Percentiles rank a stretch among this genome's conserved stretches.
These are phyloP conservation scores for Semicossyphus pulcher DNA, from an alignment of 2,113 vertebrate species.

Conservation along the genomic window DNA sequence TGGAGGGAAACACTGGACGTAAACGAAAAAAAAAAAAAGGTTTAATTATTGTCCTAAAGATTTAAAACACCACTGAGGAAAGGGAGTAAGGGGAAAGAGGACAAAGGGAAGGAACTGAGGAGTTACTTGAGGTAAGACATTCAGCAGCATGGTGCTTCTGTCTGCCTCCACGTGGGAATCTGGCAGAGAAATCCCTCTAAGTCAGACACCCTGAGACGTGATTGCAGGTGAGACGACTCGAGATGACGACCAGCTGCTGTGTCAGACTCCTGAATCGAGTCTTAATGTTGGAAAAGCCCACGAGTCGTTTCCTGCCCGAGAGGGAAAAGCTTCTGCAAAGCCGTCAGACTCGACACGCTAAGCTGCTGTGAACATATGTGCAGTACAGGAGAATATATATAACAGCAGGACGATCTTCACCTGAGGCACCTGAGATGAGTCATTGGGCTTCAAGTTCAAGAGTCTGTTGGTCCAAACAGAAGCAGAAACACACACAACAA, in stretches of 20 bases:
- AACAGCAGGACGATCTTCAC: background rate
- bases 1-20: background rate
- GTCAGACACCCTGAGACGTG: slow-evolving; percentile 54
- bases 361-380: slow-evolving; percentile 34
- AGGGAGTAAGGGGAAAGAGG: background rate
- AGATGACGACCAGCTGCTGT: slow-evolving; percentile 64
- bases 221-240: slow-evolving; percentile 41
- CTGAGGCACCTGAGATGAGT: background rate
- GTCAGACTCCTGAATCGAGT: slow-evolving; percentile 49
- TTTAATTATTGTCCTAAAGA: background rate
- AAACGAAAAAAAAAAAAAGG: background rate
- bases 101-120: too few species aligned
- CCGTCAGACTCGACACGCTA: slow-evolving; percentile 12
- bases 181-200: slow-evolving; percentile 67
- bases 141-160: slow-evolving; percentile 33
- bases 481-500: background rate
- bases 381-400: background rate
- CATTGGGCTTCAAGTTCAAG: background rate
- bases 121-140: slow-evolving; percentile 23
- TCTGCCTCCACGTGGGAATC: slow-evolving; percentile 64
- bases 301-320: slow-evolving; percentile 43
- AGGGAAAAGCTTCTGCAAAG: slow-evolving; percentile 57
- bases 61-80: background rate
- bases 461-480: background rate
- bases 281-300: slow-evolving; percentile 53